Evolutionary conservation across 2,888 invertebrate genomes (phyloP), one percentile per base, ranked within the genome.

Genomic region (Caenorhabditis panamensis): DNA sequence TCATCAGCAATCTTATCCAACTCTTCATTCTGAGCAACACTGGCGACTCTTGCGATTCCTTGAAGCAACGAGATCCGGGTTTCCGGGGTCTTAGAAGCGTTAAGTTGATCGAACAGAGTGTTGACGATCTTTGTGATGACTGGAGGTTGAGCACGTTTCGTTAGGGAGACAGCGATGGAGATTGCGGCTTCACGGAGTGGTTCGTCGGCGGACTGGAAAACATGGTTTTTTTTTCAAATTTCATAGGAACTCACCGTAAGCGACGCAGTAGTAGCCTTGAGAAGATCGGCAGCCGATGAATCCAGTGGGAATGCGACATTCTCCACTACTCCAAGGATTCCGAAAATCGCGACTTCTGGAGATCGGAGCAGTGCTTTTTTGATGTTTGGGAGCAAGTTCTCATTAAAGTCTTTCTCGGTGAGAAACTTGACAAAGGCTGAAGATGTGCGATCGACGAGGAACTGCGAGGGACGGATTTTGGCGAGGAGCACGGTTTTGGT

Each of bases 311-410:
- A 81, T 0, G 49, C 2, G n/a, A 73, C 37, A n/a, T 73, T 62
- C 56, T 76, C 61, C 6, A 85, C 41, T 44, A 80, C 63, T 9
- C 53, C 37, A 16, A 54, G 56, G 11, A 85, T 61, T 28, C 82
- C 83, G 84, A 89, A 86, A 28, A 96, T 93, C 82, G 95, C 95
- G 66, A 96, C 94, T 93, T 98, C 98, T 0, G 98, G 97, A 92
- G 95, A 96, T 63, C 98, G 93, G 31, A 98, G 92, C 94, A 97
- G 95, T 22, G 96, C 94, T 91, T 96, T 96, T 91, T 96, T 95
- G 68, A 96, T 92, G 1, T 95, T 94, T 0, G 97, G 96, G 79
- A 96, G 92, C 53, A 97, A 91, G 6, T 92, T 92, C 56, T 93
- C 93, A 88, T 94, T 94, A 87, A 96, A 95, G 64, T 83, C 68